Percentiles rank a stretch among this genome's conserved stretches.
phyloP scores from a whole-genome alignment of 2,113 vertebrate genomes.

The Podilymbus podiceps region DNA sequence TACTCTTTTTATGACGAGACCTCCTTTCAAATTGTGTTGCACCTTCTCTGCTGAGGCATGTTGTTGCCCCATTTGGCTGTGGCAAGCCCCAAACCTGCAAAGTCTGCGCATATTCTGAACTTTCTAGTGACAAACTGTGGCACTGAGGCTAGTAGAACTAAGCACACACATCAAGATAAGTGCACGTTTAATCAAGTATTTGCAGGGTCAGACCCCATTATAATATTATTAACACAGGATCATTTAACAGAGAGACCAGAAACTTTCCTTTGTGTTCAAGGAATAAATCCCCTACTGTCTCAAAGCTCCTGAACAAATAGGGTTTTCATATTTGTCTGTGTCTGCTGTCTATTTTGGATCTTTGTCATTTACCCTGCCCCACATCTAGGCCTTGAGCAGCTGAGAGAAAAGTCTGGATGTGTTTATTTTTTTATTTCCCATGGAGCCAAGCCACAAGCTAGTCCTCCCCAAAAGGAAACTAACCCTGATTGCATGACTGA shows the following conservation, averaged over 20 bases:
- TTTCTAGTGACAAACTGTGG: background rate
- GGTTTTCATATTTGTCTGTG: background rate
- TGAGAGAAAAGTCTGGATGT: constrained; percentile 2
- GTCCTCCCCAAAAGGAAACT: background rate
- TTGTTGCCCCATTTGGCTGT: background rate
- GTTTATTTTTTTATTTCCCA: constrained; percentile 27
- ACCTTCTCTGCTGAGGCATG: background rate
- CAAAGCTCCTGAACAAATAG: constrained; percentile 9
- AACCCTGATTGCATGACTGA: background rate
- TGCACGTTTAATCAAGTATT: background rate
- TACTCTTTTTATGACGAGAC: background rate
- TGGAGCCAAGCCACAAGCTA: background rate
- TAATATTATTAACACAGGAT: background rate
- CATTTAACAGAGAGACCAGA: background rate
- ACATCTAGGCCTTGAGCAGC: background rate
- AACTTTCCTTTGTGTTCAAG: background rate
- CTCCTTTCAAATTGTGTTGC: fast-evolving
- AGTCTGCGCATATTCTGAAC: background rate
- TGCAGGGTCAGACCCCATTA: background rate
- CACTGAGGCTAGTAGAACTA: background rate
- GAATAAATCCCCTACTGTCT: background rate
- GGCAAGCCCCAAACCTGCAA: background rate
- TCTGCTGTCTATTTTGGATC: background rate
- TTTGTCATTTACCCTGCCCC: background rate
- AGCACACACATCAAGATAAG: background rate